Conservation (phyloP, 2,113 vertebrate species). For the Indicator maculatus region DNA sequence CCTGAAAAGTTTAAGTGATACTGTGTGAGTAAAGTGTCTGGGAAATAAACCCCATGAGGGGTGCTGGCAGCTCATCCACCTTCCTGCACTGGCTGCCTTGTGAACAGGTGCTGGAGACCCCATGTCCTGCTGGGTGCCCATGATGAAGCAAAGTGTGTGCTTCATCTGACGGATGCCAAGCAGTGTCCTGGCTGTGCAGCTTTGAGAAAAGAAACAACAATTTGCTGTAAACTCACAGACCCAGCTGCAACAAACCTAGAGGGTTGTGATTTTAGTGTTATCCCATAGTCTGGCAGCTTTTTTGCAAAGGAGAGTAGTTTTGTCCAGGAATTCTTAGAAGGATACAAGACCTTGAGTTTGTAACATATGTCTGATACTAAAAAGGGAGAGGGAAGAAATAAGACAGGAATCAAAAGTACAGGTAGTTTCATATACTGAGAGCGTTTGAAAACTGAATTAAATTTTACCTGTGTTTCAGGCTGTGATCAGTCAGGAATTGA, state of each 20-base stretch:
- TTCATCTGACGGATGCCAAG: fast-evolving
- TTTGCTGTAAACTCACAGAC: not conserved
- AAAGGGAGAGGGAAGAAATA: not conserved
- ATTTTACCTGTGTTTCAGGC: not conserved
- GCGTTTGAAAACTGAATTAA: not conserved
- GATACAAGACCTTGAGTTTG: not conserved
- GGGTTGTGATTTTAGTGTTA: not conserved
- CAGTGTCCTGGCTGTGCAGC: not conserved
- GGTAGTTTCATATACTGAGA: not conserved
- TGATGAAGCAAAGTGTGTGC: fast-evolving
- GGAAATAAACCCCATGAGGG: not conserved
- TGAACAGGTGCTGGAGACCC: not conserved
- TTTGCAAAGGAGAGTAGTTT: not conserved
- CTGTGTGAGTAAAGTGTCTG: not conserved
- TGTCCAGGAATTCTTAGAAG: not conserved
- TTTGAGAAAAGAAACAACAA: not conserved
- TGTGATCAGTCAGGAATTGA: not conserved
- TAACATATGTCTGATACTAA: fast-evolving
- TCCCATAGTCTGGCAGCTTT: not conserved
- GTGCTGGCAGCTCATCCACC: not conserved
- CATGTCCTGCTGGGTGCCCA: not conserved
- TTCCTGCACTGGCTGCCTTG: fast-evolving
- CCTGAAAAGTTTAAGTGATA: not conserved
- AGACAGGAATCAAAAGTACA: not conserved
- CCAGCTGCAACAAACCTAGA: not conserved